These are phyloP conservation scores for Dromaius novaehollandiae DNA, from an alignment of 2,113 vertebrate genomes.

Conservation along the genomic window DNA sequence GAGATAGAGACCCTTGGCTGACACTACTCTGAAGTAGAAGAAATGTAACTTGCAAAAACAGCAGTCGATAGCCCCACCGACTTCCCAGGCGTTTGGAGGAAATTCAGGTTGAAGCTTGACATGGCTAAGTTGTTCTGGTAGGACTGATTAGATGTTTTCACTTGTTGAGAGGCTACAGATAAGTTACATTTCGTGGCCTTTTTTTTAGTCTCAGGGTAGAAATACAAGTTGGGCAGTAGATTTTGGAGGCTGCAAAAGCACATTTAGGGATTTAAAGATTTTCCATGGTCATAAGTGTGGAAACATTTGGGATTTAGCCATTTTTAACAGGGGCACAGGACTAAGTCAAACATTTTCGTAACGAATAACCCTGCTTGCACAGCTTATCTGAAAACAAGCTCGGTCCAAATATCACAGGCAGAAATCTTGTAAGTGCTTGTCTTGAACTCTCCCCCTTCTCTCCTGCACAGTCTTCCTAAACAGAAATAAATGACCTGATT, in stretches of 20 bases:
- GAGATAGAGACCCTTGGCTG: not conserved
- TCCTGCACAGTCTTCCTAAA: not conserved
- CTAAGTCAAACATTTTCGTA: not conserved
- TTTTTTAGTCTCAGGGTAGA: not conserved
- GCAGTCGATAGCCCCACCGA: not conserved
- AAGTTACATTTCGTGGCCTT: not conserved
- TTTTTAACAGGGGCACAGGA: not conserved
- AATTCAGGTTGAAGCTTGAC: not conserved
- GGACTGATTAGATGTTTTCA: not conserved
- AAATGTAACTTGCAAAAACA: not conserved
- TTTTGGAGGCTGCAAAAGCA: not conserved
- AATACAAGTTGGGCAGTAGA: not conserved
- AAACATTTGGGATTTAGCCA: not conserved
- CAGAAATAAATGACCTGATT: not conserved
- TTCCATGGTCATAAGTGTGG: not conserved
- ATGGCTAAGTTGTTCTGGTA: not conserved
- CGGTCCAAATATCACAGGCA: not conserved
- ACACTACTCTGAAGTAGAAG: not conserved
- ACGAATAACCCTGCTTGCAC: not conserved
- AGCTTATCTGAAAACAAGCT: not conserved
- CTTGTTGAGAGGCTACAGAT: not conserved
- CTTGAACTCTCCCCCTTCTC: not conserved
- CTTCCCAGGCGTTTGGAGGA: not conserved
- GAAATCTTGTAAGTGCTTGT: not conserved
- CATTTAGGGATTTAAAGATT: not conserved